Evolutionary conservation across 2,888 invertebrate species (phyloP), one percentile per base, ranked within the genome.

Genomic region (Panzeria rudis): DNA sequence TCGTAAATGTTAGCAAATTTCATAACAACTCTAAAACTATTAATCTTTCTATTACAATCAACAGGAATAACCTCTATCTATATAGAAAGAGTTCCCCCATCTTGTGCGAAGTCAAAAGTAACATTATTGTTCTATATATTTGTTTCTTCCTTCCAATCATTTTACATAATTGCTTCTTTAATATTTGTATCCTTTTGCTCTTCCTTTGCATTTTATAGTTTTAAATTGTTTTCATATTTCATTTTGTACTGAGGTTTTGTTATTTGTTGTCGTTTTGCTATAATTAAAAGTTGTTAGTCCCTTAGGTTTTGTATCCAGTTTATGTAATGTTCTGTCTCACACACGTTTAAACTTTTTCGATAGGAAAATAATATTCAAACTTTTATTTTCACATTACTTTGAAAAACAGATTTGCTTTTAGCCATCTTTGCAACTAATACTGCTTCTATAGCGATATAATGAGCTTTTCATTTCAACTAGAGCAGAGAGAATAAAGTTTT

Each of bases 211-310:
- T 59, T 83, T 54, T 44, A 35, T 32, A 62, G 56, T 54, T 44
- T 62, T 17, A 54, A 79, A 32, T 62, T 56, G 17, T 77, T 73
- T 76, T 62, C 50, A 56, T 69, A 64, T 75, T 77, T 62, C 23
- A 38, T 79, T 75, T 75, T 66, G 17, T 56, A 11, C n/a, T 62
- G 47, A 56, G 47, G 29, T 62, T 66, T 80, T 50, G n/a, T 66
- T 56, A 32, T 52, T 66, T 64, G 41, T 71, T 68, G 77, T 78
- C 77, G 68, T 84, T 75, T 84, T 80, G 52, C 68, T 56, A 73
- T 84, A 84, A 84, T 84, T 84, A 84, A 84, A 81, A 81, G 77
- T 84, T 84, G 81, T 77, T 77, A 72, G 61, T 81, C 81, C 66
- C 72, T 62, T 68, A 68, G 72, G 54, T 61, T 77, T 76, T 56